Evolutionary conservation across 2,888 invertebrate species (phyloP).

Genomic region (Diloba caeruleocephala): DNA sequence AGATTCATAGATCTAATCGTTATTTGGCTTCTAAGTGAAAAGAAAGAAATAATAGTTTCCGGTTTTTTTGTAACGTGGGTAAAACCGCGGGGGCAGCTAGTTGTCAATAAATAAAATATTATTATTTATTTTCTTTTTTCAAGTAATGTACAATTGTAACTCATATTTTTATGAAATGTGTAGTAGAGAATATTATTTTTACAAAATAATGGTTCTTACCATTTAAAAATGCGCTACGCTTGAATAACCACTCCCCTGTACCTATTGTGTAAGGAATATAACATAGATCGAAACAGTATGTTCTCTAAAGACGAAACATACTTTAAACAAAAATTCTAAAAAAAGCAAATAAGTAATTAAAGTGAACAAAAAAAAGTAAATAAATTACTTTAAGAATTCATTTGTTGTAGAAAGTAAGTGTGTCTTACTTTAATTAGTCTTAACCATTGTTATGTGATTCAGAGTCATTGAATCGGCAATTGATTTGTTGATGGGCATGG

Average conservation of each 20-base stretch:
- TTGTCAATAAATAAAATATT: no score
- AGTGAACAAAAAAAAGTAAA: constrained; percentile 70
- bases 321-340: constrained; percentile 69
- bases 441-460: constrained; percentile 41
- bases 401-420: constrained; percentile 67
- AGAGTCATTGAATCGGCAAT: constrained; percentile 23
- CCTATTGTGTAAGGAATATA: constrained; percentile 46
- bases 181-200: constrained; percentile 9
- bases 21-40: no score
- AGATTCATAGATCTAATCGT: no score
- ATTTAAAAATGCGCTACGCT: constrained; percentile 36
- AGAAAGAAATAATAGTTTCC: no score
- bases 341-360: constrained; percentile 71
- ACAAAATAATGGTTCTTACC: constrained; percentile 42
- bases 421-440: constrained; percentile 46
- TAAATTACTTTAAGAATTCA: constrained; percentile 64
- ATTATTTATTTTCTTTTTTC: neutral
- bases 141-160: constrained; percentile 26
- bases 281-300: constrained; percentile 49
- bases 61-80: no score
- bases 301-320: constrained; percentile 54
- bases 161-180: constrained; percentile 12
- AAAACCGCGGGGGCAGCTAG: no score
- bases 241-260: constrained; percentile 30
- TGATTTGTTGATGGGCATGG: constrained; percentile 41